Percentiles rank a stretch among this genome's conserved stretches.
phyloP scores from a whole-genome alignment of 2,797 vertebrate species.

The Falco columbarius region DNA sequence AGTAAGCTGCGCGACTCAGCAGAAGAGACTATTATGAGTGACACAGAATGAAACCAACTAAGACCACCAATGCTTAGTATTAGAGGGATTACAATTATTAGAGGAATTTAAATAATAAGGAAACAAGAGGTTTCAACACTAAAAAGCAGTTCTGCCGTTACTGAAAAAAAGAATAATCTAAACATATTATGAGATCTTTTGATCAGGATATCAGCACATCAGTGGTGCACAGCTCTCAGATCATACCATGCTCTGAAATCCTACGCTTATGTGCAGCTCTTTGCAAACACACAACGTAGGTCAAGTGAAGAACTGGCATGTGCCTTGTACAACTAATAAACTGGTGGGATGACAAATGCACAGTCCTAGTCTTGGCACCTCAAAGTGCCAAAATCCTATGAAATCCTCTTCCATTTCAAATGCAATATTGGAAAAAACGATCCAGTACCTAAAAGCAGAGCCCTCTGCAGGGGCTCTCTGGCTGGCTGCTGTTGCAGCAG shows the following conservation, averaged over 20 bases:
- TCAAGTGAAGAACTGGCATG: background rate
- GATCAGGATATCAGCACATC: background rate
- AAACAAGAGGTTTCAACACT: background rate
- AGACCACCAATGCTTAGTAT: background rate
- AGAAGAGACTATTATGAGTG: background rate
- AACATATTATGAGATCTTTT: background rate
- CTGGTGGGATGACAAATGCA: background rate
- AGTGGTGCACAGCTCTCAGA: background rate
- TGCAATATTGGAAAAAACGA: background rate
- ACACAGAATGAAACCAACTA: background rate
- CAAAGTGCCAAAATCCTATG: background rate
- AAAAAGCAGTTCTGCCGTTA: background rate
- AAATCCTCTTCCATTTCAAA: background rate
- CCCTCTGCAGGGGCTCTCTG: background rate
- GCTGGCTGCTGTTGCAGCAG: background rate
- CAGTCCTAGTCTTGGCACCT: background rate
- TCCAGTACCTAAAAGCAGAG: background rate
- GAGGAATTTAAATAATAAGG: background rate
- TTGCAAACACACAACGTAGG: rapidly evolving
- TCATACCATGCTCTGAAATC: background rate
- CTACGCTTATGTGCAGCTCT: background rate
- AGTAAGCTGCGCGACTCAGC: background rate
- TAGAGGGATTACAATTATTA: background rate
- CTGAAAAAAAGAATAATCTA: background rate
- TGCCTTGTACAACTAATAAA: background rate